Conservation (phyloP, 2,797 vertebrate genomes). For the Oreochromis grahami region DNA sequence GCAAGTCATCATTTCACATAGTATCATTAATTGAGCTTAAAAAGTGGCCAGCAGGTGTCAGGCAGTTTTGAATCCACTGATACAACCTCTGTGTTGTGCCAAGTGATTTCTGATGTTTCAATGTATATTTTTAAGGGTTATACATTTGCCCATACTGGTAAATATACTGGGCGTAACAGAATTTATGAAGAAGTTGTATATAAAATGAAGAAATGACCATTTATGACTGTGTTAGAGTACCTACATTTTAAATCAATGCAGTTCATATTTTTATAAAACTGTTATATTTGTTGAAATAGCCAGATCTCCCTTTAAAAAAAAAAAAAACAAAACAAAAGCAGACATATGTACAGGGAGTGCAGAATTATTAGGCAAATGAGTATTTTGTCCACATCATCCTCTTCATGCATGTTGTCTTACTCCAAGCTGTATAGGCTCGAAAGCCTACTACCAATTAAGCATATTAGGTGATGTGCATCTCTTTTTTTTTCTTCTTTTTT, state of each 20-base stretch:
- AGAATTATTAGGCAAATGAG: too few relatives aligned
- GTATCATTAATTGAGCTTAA: too few relatives aligned
- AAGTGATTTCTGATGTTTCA: not conserved
- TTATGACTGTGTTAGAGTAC: not conserved
- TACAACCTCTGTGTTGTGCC: rapidly evolving
- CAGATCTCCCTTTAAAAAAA: not conserved
- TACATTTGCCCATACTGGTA: not conserved
- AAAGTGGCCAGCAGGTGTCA: too few relatives aligned
- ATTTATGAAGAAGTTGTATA: not conserved
- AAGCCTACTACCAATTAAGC: too few relatives aligned
- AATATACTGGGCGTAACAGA: not conserved
- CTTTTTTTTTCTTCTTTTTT: too few relatives aligned
- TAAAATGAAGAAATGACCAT: not conserved
- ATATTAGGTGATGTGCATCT: too few relatives aligned
- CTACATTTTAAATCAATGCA: not conserved
- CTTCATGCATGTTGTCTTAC: too few relatives aligned
- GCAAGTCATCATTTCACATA: not conserved
- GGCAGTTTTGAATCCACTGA: not conserved
- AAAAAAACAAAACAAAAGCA: not conserved
- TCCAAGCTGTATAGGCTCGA: too few relatives aligned
- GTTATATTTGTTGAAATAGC: not conserved
- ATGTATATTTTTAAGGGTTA: not conserved
- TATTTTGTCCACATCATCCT: too few relatives aligned
- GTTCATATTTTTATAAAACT: not conserved
- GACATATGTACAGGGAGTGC: not conserved